A percentile compares a stretch with the other conserved stretches of the same genome.
phyloP scores from a whole-genome alignment of 2,888 invertebrate genomes.

The Nomada ferruginata region DNA sequence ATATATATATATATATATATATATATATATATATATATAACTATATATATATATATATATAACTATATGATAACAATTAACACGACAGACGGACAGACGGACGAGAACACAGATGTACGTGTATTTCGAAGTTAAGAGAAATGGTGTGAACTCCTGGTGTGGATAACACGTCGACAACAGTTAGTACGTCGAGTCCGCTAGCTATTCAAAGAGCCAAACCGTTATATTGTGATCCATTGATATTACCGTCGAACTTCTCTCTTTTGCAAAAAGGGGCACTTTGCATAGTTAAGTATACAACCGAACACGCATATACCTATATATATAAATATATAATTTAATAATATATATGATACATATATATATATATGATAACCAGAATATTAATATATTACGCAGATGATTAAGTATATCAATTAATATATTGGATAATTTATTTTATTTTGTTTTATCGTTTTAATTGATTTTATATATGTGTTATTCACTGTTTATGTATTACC shows the following conservation, averaged over 20 bases:
- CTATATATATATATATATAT: not conserved
- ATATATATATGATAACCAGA: conserved; percentile 78
- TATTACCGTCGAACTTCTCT: conserved; percentile 77
- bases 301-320: conserved; percentile 77
- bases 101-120: conserved; percentile 22
- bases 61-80: not conserved
- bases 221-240: conserved; percentile 80
- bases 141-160: conserved; percentile 14
- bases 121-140: conserved; percentile 32
- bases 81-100: conserved; percentile 15
- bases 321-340: conserved; percentile 75
- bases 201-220: conserved; percentile 83
- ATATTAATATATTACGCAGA: conserved; percentile 83
- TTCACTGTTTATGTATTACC: conserved; percentile 79
- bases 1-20: not conserved
- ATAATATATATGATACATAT: conserved; percentile 65
- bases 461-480: conserved; percentile 83
- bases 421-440: conserved; percentile 84
- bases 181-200: conserved; percentile 71
- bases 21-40: not conserved
- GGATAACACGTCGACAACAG: conserved; percentile 20
- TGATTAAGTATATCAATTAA: conserved; percentile 80
- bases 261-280: conserved; percentile 76
- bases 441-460: conserved; percentile 84
- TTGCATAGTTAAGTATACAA: conserved; percentile 79